Base-by-base conservation (phyloP, 2,113 vertebrate species). In the Sigmodon hispidus region DNA sequence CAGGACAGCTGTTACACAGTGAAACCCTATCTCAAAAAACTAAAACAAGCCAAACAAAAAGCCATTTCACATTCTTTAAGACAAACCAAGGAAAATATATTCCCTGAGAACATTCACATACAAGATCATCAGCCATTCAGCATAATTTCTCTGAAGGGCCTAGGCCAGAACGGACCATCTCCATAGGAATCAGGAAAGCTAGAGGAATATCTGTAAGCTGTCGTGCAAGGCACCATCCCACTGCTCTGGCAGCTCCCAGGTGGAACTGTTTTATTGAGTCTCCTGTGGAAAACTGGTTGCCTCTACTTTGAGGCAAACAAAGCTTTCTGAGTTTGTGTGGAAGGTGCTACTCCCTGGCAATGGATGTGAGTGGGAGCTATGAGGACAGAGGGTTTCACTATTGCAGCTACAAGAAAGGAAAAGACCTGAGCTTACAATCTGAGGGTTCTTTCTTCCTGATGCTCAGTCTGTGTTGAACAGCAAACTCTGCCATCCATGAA, bases 191-290 rank as follows among this genome's bases (percentile, higher is more conserved):
- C 26, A 1, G 21, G 70, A 43, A 55, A 67, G n/a, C 1, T 67
- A 43, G n/a, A 7, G 55, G 40, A 45, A 59, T 17, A 1, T 1
- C 26, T 55, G 13, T 5, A 10, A 10, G 12, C 19, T 1, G 22
- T 1, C 5, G 2, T n/a, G 70, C 40, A 5, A 22, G 40, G 55
- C 22, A 26, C 11, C 29, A 40, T 65, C n/a, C 11, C 4, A 21
- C 69, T n/a, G 22, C 59, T 90, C 3, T 7, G 17, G n/a, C 31
- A 24, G 87, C 69, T 65, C 2, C 34, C 55, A 3, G 7, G 29
- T 17, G 4, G 24, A 76, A 21, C 75, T 6, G 5, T 48, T 8
- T 31, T 0, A 3, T 17, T 57, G 57, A 34, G 2, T 86, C 76
- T 59, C 40, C 87, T 5, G 1, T 48, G 36, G 59, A 79, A 22